Evolutionary conservation across 2,113 vertebrate genomes (phyloP).

Genomic region (Tetrax tetrax): DNA sequence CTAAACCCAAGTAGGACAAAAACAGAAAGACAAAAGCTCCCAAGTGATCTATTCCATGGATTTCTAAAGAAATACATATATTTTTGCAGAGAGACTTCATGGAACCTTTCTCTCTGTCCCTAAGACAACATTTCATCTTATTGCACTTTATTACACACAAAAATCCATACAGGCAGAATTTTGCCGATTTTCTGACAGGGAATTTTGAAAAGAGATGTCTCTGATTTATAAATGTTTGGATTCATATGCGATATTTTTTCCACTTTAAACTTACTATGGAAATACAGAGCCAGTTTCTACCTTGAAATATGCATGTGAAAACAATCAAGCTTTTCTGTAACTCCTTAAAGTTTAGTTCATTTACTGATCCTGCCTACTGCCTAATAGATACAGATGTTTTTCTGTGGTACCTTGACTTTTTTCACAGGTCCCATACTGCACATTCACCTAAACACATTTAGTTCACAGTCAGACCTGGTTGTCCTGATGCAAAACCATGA

Average conservation of each 20-base stretch:
- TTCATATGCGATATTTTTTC: not conserved
- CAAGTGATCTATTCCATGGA: not conserved
- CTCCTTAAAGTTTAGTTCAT: not conserved
- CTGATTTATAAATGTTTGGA: not conserved
- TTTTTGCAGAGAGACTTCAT: slow-evolving; percentile 23
- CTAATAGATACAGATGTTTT: not conserved
- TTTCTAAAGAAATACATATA: not conserved
- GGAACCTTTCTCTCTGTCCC: slow-evolving; percentile 17
- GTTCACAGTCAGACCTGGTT: not conserved
- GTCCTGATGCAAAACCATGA: not conserved
- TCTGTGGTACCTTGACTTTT: not conserved
- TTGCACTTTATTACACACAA: slow-evolving; percentile 20
- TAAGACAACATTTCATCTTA: slow-evolving; percentile 42
- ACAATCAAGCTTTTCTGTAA: not conserved
- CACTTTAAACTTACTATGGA: not conserved
- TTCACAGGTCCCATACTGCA: not conserved
- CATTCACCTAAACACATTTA: not conserved
- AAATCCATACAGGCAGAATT: not conserved
- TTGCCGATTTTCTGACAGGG: not conserved
- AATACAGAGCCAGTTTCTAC: not conserved
- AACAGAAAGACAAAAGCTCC: not conserved
- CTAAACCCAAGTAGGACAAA: not conserved
- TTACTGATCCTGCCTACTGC: not conserved
- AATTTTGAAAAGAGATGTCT: not conserved
- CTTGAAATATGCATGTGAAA: not conserved